Base-by-base conservation (phyloP, 1,140 invertebrate genomes). In the Ostrea edulis region DNA sequence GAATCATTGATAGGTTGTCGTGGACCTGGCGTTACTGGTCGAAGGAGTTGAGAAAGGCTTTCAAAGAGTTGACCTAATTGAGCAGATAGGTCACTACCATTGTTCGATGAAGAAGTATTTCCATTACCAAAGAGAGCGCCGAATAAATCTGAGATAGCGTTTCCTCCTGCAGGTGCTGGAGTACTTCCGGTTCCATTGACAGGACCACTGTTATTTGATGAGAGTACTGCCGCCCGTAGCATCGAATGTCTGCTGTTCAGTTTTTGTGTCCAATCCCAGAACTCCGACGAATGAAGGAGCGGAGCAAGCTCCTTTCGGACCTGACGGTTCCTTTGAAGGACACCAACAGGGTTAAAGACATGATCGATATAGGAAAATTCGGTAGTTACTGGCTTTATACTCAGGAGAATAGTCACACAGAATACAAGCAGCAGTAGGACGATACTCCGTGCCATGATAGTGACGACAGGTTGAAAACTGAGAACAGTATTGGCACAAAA, bases 301-400 rank as follows among this genome's bases (percentile, higher is more conserved):
- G 68, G 22, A 77, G 68, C 25, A 29, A 77, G 25, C 2, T 77
- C 29, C 22, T 77, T 77, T 14, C 29, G 68, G 68, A 29, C 14
- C 14, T 77, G 68, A 17, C 25, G 22, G 14, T 77, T 77, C 22
- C 29, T 25, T 77, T 77, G 22, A 25, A 77, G 35, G 8, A 14
- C 11, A 14, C 25, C 68, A 25, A 35, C 22, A 77, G 68, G 14
- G 25, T 77, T 22, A 25, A 77, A 29, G 9, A 77, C 25, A 77
- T 29, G 68, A 77, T 77, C 68, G 2, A 77, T 25, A 77, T 77
- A 77, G 29, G 68, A 77, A 29, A 77, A 77, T 25, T 77, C 25
- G 9, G 68, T 14, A 77, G 68, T 77, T 77, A 29, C 25, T 29
- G 25, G 9, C 25, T 35, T 25, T 25, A 25, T 29, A 35, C 35